Percentiles rank a stretch among this genome's conserved stretches.
Evolutionary conservation across 2,888 invertebrate genomes (phyloP).

Genomic region (Latrodectus hesperus): DNA sequence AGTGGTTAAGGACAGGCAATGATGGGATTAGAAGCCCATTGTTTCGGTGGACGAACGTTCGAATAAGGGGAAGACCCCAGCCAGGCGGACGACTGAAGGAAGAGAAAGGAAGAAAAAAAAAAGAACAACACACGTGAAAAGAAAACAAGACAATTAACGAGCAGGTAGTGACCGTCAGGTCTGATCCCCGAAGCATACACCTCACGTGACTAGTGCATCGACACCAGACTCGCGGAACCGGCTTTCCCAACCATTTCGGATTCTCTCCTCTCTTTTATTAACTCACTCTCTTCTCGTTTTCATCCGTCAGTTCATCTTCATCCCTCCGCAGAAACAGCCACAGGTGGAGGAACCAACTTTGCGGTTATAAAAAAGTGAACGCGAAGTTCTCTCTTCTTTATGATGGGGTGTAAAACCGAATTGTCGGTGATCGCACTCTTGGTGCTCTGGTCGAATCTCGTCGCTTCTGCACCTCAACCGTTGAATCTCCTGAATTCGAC

Average conservation of each 20-base stretch:
- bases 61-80: background rate
- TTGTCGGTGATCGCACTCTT: background rate
- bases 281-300: constrained; percentile 38
- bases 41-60: background rate
- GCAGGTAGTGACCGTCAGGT: constrained; percentile 53
- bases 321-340: constrained; percentile 38
- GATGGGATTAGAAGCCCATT: background rate
- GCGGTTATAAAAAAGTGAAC: too few relatives aligned
- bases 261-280: constrained; percentile 30
- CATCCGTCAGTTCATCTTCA: constrained; percentile 53
- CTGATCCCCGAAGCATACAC: constrained; percentile 13
- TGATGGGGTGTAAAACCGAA: too few relatives aligned
- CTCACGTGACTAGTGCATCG: constrained; percentile 66
- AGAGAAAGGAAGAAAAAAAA: background rate
- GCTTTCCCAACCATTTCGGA: constrained; percentile 29
- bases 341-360: background rate
- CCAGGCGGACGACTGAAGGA: background rate
- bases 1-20: background rate
- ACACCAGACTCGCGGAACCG: constrained; percentile 65
- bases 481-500: too few relatives aligned
- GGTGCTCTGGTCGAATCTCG: background rate
- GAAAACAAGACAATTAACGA: constrained; percentile 31
- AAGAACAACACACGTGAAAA: constrained; percentile 37
- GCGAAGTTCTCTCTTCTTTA: too few relatives aligned
- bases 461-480: constrained; percentile 26